Base-by-base conservation (phyloP, 2,888 invertebrate species). In the Drosophila phalerata region DNA sequence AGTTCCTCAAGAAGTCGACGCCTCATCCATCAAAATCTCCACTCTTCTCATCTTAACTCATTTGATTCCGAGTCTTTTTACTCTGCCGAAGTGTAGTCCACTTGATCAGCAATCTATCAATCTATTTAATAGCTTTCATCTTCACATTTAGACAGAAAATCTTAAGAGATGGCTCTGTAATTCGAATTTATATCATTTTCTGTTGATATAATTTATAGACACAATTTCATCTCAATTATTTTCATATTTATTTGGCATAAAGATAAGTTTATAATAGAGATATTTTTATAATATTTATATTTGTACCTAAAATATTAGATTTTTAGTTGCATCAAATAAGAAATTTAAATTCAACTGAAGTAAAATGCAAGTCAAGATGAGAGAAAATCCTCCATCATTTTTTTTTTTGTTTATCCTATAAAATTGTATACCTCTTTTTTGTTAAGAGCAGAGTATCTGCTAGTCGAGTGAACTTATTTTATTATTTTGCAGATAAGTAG, bases 1-100 rank as follows among this genome's bases (percentile, higher is more conserved):
- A 86, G 79, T 82, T 56, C 56, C 67, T 43, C 79, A 61, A 64
- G 52, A 52, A 28, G 62, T 49, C 49, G 45, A 19, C 53, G 40
- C 48, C 60, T 34, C 52, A 57, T 38, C 65, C 30, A 30, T 63
- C 77, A 55, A 38, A 30, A 15, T n/a, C 32, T 30, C n/a, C 37
- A 5, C 52, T 28, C 17, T 28, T 34, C 37, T 37, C 19, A 17
- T 11, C 58, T 34, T 45, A 55, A 37, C 32, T 30, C 10, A 52
- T 4, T 22, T 22, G 1, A 22, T 22, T 2, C 40, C 19, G 2
- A 40, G 15, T 19, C 34, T 57, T 34, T 45, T 34, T 56, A 45
- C 56, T 60, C 42, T 51, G 0, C 19, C 49, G 15, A 43, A 10
- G 43, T 53, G n/a, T 53, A 3, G 32, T 13, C 3, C 49, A 32